A percentile compares a stretch with the other conserved stretches of the same genome.
Conservation (phyloP, 2,113 vertebrate species). For the Melanerpes formicivorus region DNA sequence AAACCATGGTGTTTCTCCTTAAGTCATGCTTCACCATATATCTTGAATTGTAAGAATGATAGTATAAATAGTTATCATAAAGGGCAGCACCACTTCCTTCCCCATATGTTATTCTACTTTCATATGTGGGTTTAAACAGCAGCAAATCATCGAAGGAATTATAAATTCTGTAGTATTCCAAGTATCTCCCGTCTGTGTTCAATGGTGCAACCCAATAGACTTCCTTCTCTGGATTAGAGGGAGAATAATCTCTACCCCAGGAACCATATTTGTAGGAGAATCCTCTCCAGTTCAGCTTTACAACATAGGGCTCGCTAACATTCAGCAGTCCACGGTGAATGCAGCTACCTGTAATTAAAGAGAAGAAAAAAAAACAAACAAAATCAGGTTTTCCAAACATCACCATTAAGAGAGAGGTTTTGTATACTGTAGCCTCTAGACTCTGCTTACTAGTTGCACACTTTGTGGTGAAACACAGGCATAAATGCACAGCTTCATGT, state of each 20-base stretch:
- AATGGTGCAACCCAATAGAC: slow-evolving; percentile 86
- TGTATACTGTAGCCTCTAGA: background rate
- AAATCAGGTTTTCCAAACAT: background rate
- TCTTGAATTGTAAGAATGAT: slow-evolving; percentile 65
- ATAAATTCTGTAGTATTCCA: slow-evolving; percentile 78
- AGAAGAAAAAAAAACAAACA: background rate
- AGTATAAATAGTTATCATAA: slow-evolving; percentile 82
- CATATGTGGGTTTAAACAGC: slow-evolving; percentile 42
- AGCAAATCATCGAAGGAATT: slow-evolving; percentile 80
- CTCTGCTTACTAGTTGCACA: background rate
- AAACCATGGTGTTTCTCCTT: background rate
- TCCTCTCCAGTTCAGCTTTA: slow-evolving; percentile 83
- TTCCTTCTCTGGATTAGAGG: slow-evolving; percentile 39
- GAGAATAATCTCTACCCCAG: slow-evolving; percentile 84
- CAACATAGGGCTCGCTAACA: slow-evolving; percentile 81
- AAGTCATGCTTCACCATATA: slow-evolving; percentile 74
- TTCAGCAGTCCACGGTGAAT: slow-evolving; percentile 69
- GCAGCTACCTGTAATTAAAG: slow-evolving; percentile 72
- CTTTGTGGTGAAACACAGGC: background rate
- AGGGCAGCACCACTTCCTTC: slow-evolving; percentile 82
- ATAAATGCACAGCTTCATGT: background rate
- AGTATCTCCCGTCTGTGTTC: slow-evolving; percentile 32
- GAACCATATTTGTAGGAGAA: slow-evolving; percentile 81
- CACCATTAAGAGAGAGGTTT: background rate
- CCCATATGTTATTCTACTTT: slow-evolving; percentile 40